These are phyloP conservation scores for Poecilia latipinna DNA, from an alignment of 2,113 vertebrate genomes.

Conservation along the genomic window DNA sequence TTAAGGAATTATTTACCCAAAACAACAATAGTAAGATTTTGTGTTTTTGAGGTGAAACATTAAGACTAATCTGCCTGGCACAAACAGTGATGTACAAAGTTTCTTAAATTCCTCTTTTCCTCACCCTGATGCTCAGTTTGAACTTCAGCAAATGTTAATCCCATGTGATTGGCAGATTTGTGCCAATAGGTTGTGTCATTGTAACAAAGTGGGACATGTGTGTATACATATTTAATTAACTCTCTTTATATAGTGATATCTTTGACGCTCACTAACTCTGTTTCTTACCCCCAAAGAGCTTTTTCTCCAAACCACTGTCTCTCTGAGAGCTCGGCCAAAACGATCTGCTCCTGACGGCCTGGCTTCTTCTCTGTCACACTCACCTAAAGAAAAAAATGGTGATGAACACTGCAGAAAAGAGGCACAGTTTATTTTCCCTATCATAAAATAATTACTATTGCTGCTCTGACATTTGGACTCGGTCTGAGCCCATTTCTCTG, in stretches of 20 bases:
- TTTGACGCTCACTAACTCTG: background rate
- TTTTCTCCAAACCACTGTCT: conserved; percentile 82
- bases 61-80: no score
- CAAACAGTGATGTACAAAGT: background rate
- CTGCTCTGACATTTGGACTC: conserved; percentile 36
- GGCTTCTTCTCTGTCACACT: conserved; percentile 73
- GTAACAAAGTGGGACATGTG: no score
- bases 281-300: conserved; percentile 74
- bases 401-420: conserved; percentile 1
- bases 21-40: no score
- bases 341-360: conserved; percentile 61
- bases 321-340: conserved; percentile 70
- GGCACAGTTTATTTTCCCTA: conserved; percentile 36
- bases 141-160: background rate
- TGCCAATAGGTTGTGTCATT: no score
- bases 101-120: background rate
- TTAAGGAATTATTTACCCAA: no score
- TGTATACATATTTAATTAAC: no score
- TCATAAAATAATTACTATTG: conserved; percentile 19
- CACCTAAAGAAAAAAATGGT: conserved; percentile 65
- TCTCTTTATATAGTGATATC: no score
- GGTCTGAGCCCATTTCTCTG: conserved; percentile 23
- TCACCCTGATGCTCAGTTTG: background rate
- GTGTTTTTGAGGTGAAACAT: no score
- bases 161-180: no score